A percentile compares a stretch with the other conserved stretches of the same genome.
Evolutionary conservation across 2,888 invertebrate species (phyloP).

Genomic region (Drosophila meridiana): DNA sequence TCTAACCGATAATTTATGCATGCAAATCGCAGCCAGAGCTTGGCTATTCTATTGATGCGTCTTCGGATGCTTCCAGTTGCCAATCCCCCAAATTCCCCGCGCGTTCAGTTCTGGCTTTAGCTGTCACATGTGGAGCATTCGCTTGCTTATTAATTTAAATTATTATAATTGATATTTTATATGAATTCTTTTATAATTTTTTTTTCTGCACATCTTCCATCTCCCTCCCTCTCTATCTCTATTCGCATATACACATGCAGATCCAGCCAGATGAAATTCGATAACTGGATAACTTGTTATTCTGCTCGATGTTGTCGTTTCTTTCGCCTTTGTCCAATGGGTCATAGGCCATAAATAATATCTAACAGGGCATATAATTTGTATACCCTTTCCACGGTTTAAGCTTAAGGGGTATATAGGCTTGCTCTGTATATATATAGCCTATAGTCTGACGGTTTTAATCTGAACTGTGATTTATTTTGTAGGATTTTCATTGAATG

Average conservation of each 20-base stretch:
- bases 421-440: not conserved
- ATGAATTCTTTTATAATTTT: conserved; percentile 31
- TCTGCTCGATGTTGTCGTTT: conserved; percentile 22
- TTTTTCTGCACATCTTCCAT: not conserved
- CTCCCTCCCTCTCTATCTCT: not conserved
- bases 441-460: no score
- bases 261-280: conserved; percentile 19
- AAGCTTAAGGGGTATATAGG: not conserved
- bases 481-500: no score
- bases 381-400: not conserved
- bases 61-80: conserved; percentile 1
- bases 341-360: conserved; percentile 61
- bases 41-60: not conserved
- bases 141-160: conserved; percentile 69
- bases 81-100: not conserved
- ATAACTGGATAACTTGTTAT: conserved; percentile 43
- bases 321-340: conserved; percentile 43
- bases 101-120: conserved; percentile 18
- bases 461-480: no score
- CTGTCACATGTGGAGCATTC: conserved; percentile 59
- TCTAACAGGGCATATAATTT: conserved; percentile 62
- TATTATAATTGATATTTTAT: conserved; percentile 70
- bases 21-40: not conserved
- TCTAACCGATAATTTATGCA: not conserved
- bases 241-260: not conserved